A percentile compares a stretch with the other conserved stretches of the same genome.
Conservation (phyloP, 2,888 invertebrate species). For the Leucophenga montana region DNA sequence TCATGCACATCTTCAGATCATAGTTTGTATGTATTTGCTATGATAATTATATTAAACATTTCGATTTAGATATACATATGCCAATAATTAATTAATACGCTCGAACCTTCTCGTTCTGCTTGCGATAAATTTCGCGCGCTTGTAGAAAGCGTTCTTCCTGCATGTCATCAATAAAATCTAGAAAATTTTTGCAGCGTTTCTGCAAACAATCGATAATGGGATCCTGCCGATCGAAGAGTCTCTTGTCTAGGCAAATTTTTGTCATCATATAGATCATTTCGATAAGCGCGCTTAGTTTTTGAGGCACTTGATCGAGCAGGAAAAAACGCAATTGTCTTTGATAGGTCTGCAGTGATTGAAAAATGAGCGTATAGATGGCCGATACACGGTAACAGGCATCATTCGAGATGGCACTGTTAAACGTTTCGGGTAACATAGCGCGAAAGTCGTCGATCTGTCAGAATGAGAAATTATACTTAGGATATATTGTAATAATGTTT, state of each 20-base stretch:
- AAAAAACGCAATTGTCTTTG: conserved; percentile 75
- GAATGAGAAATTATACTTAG: background rate
- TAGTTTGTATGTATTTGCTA: conserved; percentile 40
- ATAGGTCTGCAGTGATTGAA: conserved; percentile 74
- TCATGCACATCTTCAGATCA: conserved; percentile 53
- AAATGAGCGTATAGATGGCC: conserved; percentile 72
- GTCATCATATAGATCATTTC: conserved; percentile 47
- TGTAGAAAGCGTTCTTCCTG: conserved; percentile 40
- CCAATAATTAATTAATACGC: background rate
- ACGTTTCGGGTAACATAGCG: background rate
- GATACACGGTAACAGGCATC: conserved; percentile 53
- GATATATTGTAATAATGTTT: background rate
- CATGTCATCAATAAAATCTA: conserved; percentile 44
- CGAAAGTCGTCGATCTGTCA: conserved; percentile 33
- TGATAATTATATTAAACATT: no score
- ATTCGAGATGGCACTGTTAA: conserved; percentile 46
- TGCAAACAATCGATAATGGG: conserved; percentile 46
- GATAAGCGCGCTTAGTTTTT: conserved; percentile 73
- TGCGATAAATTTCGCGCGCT: conserved; percentile 38
- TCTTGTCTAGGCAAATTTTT: conserved; percentile 53
- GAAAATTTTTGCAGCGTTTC: conserved; percentile 42
- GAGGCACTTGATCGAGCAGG: conserved; percentile 73
- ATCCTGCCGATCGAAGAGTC: conserved; percentile 56
- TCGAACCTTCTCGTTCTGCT: background rate
- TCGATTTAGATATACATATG: no score